phyloP scores from a whole-genome alignment of 2,888 invertebrate genomes.

The Leptopterna dolabrata region DNA sequence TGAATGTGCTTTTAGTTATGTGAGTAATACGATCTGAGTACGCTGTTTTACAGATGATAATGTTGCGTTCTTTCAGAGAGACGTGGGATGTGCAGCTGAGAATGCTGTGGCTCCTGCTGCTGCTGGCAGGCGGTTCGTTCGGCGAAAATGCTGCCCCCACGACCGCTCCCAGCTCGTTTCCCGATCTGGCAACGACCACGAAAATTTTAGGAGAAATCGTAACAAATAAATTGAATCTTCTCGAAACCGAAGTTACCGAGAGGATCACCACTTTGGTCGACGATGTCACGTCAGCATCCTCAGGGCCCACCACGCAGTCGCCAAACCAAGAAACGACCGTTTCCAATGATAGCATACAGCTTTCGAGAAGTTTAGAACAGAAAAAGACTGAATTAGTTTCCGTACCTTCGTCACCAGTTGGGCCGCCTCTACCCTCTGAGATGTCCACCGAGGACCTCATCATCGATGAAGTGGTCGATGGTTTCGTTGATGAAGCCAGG shows the following conservation, averaged over 20 bases:
- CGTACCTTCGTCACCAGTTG: background rate
- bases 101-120: constrained; percentile 53
- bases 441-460: background rate
- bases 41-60: background rate
- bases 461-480: constrained; percentile 1
- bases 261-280: background rate
- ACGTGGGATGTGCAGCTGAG: constrained; percentile 51
- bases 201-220: constrained; percentile 14
- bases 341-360: background rate
- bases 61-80: constrained; percentile 12
- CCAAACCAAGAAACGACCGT: background rate
- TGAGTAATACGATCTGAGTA: no score
- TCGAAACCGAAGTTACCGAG: constrained; percentile 19
- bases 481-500: constrained; percentile 32
- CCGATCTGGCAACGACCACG: background rate
- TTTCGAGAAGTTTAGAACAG: background rate
- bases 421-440: background rate
- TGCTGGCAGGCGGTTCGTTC: constrained; percentile 51
- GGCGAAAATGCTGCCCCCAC: constrained; percentile 8
- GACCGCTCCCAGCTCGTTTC: constrained; percentile 14
- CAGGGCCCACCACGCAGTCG: background rate
- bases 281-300: background rate
- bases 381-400: constrained; percentile 42
- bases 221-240: background rate
- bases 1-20: no score